Evolutionary conservation across 1,140 invertebrate genomes (phyloP), one percentile per base, ranked within the genome.

Genomic region (Campodea augens): DNA sequence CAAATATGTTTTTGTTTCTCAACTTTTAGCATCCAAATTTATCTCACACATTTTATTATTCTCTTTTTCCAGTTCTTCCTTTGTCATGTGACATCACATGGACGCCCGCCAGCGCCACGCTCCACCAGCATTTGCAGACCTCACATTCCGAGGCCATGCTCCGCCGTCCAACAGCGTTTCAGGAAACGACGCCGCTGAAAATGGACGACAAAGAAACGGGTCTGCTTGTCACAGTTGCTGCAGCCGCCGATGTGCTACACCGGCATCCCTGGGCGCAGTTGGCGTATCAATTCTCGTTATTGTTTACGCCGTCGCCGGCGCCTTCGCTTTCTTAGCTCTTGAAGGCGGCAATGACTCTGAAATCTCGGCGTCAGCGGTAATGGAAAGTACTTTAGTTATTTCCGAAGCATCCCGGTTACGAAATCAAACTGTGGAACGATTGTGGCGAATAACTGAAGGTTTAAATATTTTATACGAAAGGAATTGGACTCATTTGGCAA

Each of bases 401-500:
- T 10, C 7, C 7, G 18, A 10, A 40, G 18, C 38, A 13, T 12
- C 38, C 12, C 27, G 72, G 32, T 57, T 70, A 15, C 55, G 64
- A 0, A 32, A 32, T 60, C 65, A 51, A 22, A 84, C 81, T 1
- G 81, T 87, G 0, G 80, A 81, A 57, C 73, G 75, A 18, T 65
- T 93, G 23, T 95, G 90, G 90, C 83, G 83, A 38, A 88, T 93
- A 50, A 93, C 90, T 0, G 84, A 91, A 60, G 80, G 86, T 57
- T 70, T 95, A 13, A 93, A 93, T 57, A 89, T 93, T 49, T 65
- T 95, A 12, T 91, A 93, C 60, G 83, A 86, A 54, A 84, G 90
- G 52, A 93, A 95, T 61, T 95, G 88, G 89, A 93, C 88, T 1
- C 71, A 78, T 46, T 55, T 89, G 47, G 77, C 82, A 19, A 72